Evolutionary conservation across 2,113 vertebrate genomes (phyloP), one percentile per base, ranked within the genome.

Genomic region (Phrynosoma blainvillii): DNA sequence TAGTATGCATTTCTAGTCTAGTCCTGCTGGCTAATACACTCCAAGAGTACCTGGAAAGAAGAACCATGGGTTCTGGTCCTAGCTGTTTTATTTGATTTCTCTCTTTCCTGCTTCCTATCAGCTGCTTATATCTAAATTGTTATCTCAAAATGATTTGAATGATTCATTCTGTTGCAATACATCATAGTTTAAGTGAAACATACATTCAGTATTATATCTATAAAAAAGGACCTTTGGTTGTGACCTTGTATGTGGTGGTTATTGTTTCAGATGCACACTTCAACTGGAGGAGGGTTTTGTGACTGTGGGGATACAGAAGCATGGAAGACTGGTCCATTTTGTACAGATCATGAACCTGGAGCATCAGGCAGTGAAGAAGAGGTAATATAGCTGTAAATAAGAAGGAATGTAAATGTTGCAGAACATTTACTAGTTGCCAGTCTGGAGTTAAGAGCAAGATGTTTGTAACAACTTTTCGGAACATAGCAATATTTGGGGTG

Each of bases 301-400:
- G 99, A 99, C 93, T 99, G 98, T 94, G 99, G 98, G 13, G 99
- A 99, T 88, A 92, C 97, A 74, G 99, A 99, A 89, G 99, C 99
- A 36, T 99, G 99, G 99, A 99, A 99, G 94, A 98, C 97, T 36
- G 98, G 98, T 54, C 98, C 98, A 0, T 97, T 97, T 84, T 99
- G 99, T 96, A 91, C 97, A 90, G 98, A 96, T 95, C 99, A 99
- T 71, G 98, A 99, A 87, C 96, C 97, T 89, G 97, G 98, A 90
- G 92, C 96, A 89, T 92, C 94, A 91, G 91, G 89, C 84, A 96
- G 97, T 95, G 96, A 97, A 94, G 97, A 97, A 96, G 98, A 97
- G 95, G 98, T 99, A 96, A 96, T 96, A 92, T 90, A 68, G 90
- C 59, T 82, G 86, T 92, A 93, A 78, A 16, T 16, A 62, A 18